Percentiles rank a stretch among this genome's conserved stretches.
phyloP scores from a whole-genome alignment of 2,888 invertebrate species.

The Tetramorium bicarinatum region DNA sequence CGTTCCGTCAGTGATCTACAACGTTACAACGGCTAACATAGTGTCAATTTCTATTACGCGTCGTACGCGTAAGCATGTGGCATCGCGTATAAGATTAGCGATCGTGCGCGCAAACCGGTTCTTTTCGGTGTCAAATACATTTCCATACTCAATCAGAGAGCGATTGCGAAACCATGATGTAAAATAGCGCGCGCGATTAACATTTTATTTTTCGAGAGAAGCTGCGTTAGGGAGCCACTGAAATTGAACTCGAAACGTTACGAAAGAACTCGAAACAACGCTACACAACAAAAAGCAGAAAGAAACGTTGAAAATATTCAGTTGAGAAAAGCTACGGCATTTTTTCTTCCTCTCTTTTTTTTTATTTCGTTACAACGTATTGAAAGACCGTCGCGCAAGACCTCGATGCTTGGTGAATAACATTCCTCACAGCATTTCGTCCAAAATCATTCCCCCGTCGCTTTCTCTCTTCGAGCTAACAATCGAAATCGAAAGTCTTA shows the following conservation, averaged over 20 bases:
- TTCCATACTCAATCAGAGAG: slow-evolving; percentile 43
- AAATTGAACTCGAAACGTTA: slow-evolving; percentile 5
- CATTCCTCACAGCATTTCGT: background rate
- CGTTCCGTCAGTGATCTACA: slow-evolving; percentile 14
- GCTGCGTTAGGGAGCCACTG: background rate
- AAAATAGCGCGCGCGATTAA: slow-evolving; percentile 29
- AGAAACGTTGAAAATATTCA: background rate
- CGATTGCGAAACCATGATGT: slow-evolving; percentile 24
- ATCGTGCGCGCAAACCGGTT: slow-evolving; percentile 41
- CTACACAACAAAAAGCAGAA: background rate
- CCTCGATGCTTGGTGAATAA: background rate
- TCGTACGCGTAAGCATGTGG: slow-evolving; percentile 6
- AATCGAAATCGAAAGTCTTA: background rate
- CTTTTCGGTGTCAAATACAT: slow-evolving; percentile 50
- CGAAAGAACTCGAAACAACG: background rate
- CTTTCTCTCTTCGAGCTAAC: background rate
- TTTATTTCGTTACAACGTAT: background rate
- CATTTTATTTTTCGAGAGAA: slow-evolving; percentile 40
- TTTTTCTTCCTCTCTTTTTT: background rate
- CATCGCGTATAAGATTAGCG: slow-evolving; percentile 31
- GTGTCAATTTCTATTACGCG: slow-evolving; percentile 41
- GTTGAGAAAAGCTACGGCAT: background rate
- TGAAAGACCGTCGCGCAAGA: too few species aligned
- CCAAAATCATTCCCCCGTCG: background rate
- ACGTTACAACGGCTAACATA: slow-evolving; percentile 1